Conservation (phyloP, 2,888 invertebrate genomes). For the Philereme vetulata region DNA sequence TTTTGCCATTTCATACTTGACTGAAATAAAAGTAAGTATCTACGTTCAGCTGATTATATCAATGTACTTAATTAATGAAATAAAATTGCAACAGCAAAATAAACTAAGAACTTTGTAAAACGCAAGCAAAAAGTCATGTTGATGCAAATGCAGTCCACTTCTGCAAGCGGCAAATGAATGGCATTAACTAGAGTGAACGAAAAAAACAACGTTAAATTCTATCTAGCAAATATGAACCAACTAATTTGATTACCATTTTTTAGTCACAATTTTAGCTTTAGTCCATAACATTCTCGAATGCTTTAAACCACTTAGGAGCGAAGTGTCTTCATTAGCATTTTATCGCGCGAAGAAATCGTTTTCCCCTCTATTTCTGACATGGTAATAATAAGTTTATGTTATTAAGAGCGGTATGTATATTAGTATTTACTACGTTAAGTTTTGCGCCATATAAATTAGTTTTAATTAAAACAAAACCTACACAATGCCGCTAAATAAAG, state of each 20-base stretch:
- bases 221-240: constrained; percentile 10
- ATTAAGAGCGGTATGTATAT: constrained; percentile 14
- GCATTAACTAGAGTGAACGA: constrained; percentile 11
- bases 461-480: constrained; percentile 23
- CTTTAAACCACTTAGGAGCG: constrained; percentile 42
- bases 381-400: constrained; percentile 6
- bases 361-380: constrained; percentile 28
- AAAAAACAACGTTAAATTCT: constrained; percentile 9
- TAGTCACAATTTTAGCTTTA: constrained; percentile 20
- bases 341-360: constrained; percentile 44
- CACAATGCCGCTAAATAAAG: constrained; percentile 8
- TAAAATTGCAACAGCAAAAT: too few species aligned
- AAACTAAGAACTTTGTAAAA: too few species aligned
- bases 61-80: too few species aligned
- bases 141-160: neutral
- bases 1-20: neutral
- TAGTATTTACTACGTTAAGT: constrained; percentile 10
- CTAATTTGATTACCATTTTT: constrained; percentile 23
- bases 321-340: constrained; percentile 53
- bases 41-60: too few species aligned
- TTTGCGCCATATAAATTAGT: constrained; percentile 16
- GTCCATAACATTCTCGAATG: constrained; percentile 33
- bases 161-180: neutral
- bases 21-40: neutral
- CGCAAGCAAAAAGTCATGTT: too few species aligned